Base-by-base conservation (phyloP, 2,797 vertebrate genomes). In the Agapornis canus region DNA sequence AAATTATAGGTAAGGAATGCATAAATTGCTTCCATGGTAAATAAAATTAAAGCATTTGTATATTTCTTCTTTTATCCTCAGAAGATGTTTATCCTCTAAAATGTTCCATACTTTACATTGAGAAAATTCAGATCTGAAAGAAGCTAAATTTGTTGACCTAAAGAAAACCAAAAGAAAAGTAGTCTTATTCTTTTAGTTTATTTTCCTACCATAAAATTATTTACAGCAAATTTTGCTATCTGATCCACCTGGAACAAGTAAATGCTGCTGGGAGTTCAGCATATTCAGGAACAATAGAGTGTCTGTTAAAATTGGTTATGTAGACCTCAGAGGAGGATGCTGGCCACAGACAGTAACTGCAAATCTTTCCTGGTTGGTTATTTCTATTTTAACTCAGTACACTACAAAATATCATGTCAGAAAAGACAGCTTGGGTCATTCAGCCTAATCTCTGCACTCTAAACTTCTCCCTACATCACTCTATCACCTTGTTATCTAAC, bases 11-110 rank as follows among this genome's bases (percentile, higher is more conserved):
- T 32, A n/a, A 60, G 5, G 23, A 21, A 51, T 10, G 42, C 68
- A 47, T 95, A 96, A 97, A 96, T 29, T 43, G 76, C 29, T 90
- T 69, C 59, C 80, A 87, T 32, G 43, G 31, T 57, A 95, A 96
- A 95, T 91, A 94, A 91, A 97, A 89, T 49, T 47, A 29, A 47
- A 69, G 16, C 25, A 37, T 31, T 49, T 73, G 22, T 69, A 27
- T 42, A 66, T 78, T 69, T 51, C 11, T 61, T 60, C 72, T 92
- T 79, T 83, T 73, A 16, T 57, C 51, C 22, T 72, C n/a, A 1
- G 22, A 57, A 25, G 32, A 25, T 35, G 25, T 57, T 57, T 57
- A 35, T 35, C 32, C 22, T 25, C 22, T 35, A 16, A 57, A 57
- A 35, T 35, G 35, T 57, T 35, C 10, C 32, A 77, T 73, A 56